phyloP scores from a whole-genome alignment of 2,113 vertebrate species.

The Reinhardtius hippoglossoides region DNA sequence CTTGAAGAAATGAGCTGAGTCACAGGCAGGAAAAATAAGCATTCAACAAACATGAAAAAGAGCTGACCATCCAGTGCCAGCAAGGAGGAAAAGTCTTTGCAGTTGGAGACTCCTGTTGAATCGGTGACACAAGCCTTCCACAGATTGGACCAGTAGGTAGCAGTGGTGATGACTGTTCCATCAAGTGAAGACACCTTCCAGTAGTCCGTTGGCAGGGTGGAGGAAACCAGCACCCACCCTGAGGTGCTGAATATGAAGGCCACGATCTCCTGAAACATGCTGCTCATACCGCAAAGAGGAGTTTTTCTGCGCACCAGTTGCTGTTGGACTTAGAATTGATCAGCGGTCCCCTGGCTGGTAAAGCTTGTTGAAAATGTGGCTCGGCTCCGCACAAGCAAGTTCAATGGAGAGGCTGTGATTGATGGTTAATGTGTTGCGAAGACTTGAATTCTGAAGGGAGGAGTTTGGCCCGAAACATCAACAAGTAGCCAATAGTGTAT shows the following conservation, averaged over 20 bases:
- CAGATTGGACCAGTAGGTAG: slow-evolving; percentile 93
- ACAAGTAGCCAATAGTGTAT: slow-evolving; percentile 49
- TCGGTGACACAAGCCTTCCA: slow-evolving; percentile 97
- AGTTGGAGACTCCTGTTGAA: slow-evolving; percentile 94
- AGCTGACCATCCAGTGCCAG: slow-evolving; percentile 93
- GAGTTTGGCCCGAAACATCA: slow-evolving; percentile 68
- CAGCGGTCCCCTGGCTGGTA: slow-evolving; percentile 6
- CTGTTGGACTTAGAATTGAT: slow-evolving; percentile 19
- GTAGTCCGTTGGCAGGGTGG: slow-evolving; percentile 92
- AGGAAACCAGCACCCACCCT: slow-evolving; percentile 92
- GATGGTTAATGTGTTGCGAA: slow-evolving; percentile 78
- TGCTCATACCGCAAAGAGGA: slow-evolving; percentile 73
- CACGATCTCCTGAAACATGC: slow-evolving; percentile 87
- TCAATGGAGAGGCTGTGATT: slow-evolving; percentile 59
- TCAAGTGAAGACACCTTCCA: slow-evolving; percentile 95
- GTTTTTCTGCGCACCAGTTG: not conserved
- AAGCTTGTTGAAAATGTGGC: slow-evolving; percentile 29
- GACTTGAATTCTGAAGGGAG: slow-evolving; percentile 72
- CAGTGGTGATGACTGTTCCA: slow-evolving; percentile 95
- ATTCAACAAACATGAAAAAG: slow-evolving; percentile 16
- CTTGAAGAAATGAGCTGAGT: not conserved
- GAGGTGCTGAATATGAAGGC: slow-evolving; percentile 87
- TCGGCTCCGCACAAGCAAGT: slow-evolving; percentile 25
- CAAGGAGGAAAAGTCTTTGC: slow-evolving; percentile 95
- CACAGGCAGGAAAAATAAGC: not conserved